A percentile compares a stretch with the other conserved stretches of the same genome.
Conservation (phyloP, 2,113 vertebrate species). For the Propithecus coquereli region DNA sequence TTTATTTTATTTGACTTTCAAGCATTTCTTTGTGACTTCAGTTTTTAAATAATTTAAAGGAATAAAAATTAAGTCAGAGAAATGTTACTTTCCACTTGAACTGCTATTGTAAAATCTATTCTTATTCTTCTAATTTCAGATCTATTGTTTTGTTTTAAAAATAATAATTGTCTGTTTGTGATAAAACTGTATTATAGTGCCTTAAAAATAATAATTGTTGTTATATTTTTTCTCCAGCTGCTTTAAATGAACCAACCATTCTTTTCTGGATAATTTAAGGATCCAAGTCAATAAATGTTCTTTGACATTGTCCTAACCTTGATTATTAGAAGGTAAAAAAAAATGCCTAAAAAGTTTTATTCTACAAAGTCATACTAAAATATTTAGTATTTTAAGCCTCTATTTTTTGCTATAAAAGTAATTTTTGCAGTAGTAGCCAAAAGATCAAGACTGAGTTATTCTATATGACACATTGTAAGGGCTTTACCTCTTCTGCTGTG, state of each 20-base stretch:
- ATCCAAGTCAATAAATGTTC: background rate
- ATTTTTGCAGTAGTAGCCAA: background rate
- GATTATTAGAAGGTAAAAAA: background rate
- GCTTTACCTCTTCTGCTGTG: background rate
- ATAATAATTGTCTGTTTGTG: background rate
- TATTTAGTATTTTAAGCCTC: background rate
- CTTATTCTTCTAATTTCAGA: background rate
- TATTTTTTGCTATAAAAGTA: background rate
- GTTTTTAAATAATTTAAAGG: conserved; percentile 27
- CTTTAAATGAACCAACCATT: background rate
- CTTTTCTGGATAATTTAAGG: background rate
- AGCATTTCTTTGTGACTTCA: background rate
- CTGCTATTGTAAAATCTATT: background rate
- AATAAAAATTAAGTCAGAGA: background rate
- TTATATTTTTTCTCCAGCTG: background rate
- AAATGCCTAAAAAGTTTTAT: background rate
- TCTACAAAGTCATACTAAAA: background rate
- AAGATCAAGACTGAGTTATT: background rate
- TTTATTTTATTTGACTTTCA: background rate
- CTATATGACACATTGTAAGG: background rate
- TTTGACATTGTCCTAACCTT: background rate
- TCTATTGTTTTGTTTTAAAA: background rate
- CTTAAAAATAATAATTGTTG: background rate
- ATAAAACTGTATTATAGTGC: no score
- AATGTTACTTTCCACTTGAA: background rate